Evolutionary conservation across 2,888 invertebrate species (phyloP).

Genomic region (Xestia xanthographa): DNA sequence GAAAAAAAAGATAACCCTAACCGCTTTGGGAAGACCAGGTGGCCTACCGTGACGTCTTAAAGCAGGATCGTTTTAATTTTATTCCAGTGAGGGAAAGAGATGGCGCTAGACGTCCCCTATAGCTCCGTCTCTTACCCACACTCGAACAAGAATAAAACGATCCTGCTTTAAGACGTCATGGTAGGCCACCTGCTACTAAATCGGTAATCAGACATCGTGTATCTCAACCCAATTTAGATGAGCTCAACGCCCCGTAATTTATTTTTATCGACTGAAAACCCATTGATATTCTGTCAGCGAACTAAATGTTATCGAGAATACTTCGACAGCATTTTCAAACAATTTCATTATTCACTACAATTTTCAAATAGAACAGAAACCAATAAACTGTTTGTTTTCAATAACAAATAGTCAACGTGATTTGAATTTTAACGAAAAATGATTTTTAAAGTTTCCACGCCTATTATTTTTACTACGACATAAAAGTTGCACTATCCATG

Average conservation of each 20-base stretch:
- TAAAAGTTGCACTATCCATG: background rate
- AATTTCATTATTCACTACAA: slow-evolving; percentile 20
- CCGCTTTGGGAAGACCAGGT: no score
- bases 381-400: slow-evolving; percentile 46
- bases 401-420: slow-evolving; percentile 29
- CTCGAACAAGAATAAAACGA: no score
- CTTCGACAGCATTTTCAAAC: slow-evolving; percentile 22
- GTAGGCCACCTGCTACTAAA: background rate
- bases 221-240: background rate
- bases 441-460: background rate
- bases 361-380: slow-evolving; percentile 19
- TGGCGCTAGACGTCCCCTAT: no score
- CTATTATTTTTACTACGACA: background rate
- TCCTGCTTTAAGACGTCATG: no score
- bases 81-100: no score
- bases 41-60: no score
- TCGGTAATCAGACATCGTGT: slow-evolving; percentile 12
- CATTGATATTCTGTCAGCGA: slow-evolving; percentile 32
- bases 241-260: slow-evolving; percentile 5
- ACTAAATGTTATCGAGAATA: slow-evolving; percentile 27
- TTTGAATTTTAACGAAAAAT: slow-evolving; percentile 15
- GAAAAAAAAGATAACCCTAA: background rate
- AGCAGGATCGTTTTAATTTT: no score
- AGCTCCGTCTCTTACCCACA: no score
- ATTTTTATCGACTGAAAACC: slow-evolving; percentile 27